These are phyloP conservation scores for Coendou prehensilis DNA, from an alignment of 2,797 vertebrate genomes.

Conservation along the genomic window DNA sequence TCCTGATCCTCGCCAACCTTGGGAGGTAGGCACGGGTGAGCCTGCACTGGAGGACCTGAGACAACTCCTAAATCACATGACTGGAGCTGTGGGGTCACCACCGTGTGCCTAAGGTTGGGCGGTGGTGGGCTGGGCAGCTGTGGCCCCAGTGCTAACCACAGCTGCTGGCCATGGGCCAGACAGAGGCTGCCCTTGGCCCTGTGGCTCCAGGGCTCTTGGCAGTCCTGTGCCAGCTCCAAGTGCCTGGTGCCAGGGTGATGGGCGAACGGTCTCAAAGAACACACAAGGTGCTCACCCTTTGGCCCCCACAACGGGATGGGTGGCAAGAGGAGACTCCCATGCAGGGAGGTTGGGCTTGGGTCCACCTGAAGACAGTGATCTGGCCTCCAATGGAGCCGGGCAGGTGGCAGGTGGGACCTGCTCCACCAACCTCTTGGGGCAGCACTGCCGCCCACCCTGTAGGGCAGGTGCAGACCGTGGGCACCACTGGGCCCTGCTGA, in stretches of 20 bases:
- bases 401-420: neutral
- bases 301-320: neutral
- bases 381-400: neutral
- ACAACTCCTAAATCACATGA: neutral
- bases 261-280: accelerated
- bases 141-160: neutral
- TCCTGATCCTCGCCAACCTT: neutral
- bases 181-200: neutral
- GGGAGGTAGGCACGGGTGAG: neutral
- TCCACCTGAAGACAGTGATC: neutral
- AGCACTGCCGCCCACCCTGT: no score
- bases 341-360: neutral
- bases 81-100: no score
- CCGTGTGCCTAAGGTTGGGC: neutral
- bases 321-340: accelerated
- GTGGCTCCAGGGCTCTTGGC: neutral
- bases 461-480: neutral
- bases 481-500: neutral
- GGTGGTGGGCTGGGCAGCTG: neutral
- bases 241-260: neutral
- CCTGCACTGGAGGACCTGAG: constrained; percentile 50
- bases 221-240: neutral
- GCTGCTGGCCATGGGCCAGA: neutral
- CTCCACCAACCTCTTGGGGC: neutral
- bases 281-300: no score